Percentiles rank a stretch among this genome's conserved stretches.
phyloP scores from a whole-genome alignment of 2,888 invertebrate species.

The Hyles lineata region DNA sequence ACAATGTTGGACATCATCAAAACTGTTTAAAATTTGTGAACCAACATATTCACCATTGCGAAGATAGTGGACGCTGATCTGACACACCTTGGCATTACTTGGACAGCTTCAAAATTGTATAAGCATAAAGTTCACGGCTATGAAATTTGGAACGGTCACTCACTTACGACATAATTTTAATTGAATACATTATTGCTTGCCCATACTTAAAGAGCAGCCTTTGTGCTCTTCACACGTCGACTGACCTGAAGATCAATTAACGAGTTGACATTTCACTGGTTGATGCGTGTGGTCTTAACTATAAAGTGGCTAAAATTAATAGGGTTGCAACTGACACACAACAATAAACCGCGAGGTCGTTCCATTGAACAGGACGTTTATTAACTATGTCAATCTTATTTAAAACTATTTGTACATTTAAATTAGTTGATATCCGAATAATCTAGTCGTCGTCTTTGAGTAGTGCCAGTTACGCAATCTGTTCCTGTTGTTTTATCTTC shows the following conservation, averaged over 20 bases:
- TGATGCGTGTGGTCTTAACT: slow-evolving; percentile 65
- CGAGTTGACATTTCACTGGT: slow-evolving; percentile 64
- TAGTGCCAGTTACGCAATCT: background rate
- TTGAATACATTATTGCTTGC: background rate
- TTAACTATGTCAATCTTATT: slow-evolving; percentile 62
- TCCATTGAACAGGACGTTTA: slow-evolving; percentile 51
- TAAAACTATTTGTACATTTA: slow-evolving; percentile 45
- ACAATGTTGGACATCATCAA: too few species aligned
- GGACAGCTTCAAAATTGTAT: background rate
- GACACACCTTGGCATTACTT: background rate
- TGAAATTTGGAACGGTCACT: slow-evolving; percentile 24
- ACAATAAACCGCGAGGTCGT: slow-evolving; percentile 63
- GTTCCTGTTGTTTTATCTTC: background rate
- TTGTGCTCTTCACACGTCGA: slow-evolving; percentile 12
- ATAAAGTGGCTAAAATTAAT: slow-evolving; percentile 61
- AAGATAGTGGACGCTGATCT: background rate
- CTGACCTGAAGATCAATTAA: slow-evolving; percentile 49
- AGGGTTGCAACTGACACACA: slow-evolving; percentile 59
- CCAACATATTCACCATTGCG: background rate
- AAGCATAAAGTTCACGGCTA: slow-evolving; percentile 17
- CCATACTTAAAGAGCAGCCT: slow-evolving; percentile 5
- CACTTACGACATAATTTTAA: slow-evolving; percentile 21
- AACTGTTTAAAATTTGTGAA: background rate
- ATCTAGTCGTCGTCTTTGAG: slow-evolving; percentile 31
- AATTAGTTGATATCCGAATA: slow-evolving; percentile 37